Evolutionary conservation across 2,888 invertebrate species (phyloP), one percentile per base, ranked within the genome.

Genomic region (Ormyrus thymus): DNA sequence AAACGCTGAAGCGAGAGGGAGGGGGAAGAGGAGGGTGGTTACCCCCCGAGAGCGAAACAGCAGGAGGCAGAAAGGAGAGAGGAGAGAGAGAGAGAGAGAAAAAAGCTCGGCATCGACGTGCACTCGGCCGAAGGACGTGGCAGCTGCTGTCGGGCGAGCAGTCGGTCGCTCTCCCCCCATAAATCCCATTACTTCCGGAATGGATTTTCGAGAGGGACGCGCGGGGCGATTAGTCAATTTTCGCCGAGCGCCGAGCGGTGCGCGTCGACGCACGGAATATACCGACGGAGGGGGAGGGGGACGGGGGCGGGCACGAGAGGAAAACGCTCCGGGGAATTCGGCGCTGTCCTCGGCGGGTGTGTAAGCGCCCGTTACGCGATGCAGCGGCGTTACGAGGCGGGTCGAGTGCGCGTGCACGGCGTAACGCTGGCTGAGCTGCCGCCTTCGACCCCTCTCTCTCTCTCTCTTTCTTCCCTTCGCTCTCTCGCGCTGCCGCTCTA

Each of bases 121-220:
- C 48, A 48, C 11, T 13, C 5, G 8, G 13, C 29, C 4, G 2
- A 46, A 62, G 15, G 29, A 29, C 43, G n/a, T 7, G 29, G 11
- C 15, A 10, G 29, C 48, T 6, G 11, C 15, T 15, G 50, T 70
- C n/a, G 29, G 29, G 3, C 2, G 29, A 29, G 29, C 29, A 29
- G 29, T 29, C 29, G 4, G 29, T 29, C 46, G 13, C 13, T 45
- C 61, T n/a, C 51, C 29, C 29, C 59, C 46, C 48, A 58, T 50
- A 68, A 73, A 73, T 78, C 69, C 66, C 69, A 51, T 69, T 62
- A 66, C 62, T 68, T 73, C 73, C 73, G 62, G 55, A 69, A 78
- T 69, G 69, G 73, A 73, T 78, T 69, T 62, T 62, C 73, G 62
- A 10, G 73, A 59, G 58, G 58, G 64, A 43, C 15, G 29, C 1